Conservation (phyloP, 2,113 vertebrate genomes). For the Rhizomys pruinosus region DNA sequence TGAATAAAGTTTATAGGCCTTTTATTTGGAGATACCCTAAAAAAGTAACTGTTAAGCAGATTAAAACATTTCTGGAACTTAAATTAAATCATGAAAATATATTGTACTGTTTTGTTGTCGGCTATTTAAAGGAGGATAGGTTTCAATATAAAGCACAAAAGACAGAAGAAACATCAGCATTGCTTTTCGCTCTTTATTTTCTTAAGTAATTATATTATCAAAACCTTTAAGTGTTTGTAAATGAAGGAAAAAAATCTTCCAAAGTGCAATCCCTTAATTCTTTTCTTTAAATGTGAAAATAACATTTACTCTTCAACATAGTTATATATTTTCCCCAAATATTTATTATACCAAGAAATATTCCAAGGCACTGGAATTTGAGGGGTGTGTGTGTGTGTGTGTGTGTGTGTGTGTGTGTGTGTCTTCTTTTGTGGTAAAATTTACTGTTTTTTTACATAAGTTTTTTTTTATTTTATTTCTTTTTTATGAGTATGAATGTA, state of each 20-base stretch:
- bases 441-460: too few species aligned
- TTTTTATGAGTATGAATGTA: too few species aligned
- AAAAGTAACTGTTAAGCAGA: background rate
- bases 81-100: background rate
- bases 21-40: constrained; percentile 20
- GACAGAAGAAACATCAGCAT: background rate
- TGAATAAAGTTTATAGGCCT: constrained; percentile 13
- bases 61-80: constrained; percentile 27
- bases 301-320: too few species aligned
- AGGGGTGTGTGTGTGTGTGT: too few species aligned
- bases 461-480: too few species aligned
- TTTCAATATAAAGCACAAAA: background rate
- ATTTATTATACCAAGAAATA: too few species aligned
- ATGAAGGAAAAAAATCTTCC: background rate
- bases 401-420: too few species aligned
- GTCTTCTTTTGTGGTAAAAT: too few species aligned
- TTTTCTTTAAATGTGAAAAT: too few species aligned
- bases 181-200: background rate
- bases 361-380: too few species aligned
- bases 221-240: constrained; percentile 35
- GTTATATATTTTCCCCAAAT: too few species aligned
- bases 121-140: background rate
- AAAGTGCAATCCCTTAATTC: background rate
- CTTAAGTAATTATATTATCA: background rate
- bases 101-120: background rate